These are phyloP conservation scores for Alcedo atthis DNA, from an alignment of 2,797 vertebrate species.

Conservation along the genomic window DNA sequence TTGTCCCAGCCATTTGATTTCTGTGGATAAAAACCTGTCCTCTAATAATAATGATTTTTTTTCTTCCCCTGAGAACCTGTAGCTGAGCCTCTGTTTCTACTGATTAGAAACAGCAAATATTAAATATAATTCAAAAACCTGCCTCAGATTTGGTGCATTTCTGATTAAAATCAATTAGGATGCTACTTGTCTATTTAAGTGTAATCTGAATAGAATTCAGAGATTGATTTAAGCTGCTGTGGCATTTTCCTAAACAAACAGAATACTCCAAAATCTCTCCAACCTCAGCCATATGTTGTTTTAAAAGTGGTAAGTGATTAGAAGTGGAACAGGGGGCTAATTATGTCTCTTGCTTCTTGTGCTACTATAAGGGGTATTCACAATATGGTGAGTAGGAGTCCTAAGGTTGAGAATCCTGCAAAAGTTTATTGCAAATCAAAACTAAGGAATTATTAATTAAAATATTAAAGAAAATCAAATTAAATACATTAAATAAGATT, in stretches of 20 bases:
- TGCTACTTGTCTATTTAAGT: neutral
- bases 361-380: neutral
- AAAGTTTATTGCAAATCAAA: neutral
- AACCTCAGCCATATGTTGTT: neutral
- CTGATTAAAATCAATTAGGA: neutral
- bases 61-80: neutral
- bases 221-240: neutral
- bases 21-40: neutral
- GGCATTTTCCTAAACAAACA: neutral
- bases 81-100: neutral
- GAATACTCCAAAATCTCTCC: neutral
- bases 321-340: neutral
- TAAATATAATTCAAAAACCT: neutral
- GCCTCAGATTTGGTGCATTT: neutral
- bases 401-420: neutral
- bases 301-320: conserved; percentile 10
- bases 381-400: conserved; percentile 3
- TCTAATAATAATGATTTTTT: neutral
- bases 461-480: too few relatives aligned
- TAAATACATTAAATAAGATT: neutral
- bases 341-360: conserved; percentile 15
- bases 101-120: neutral
- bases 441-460: neutral
- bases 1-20: neutral
- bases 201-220: neutral